Conservation (phyloP, 2,888 invertebrate genomes). For the Diarsia rubi region DNA sequence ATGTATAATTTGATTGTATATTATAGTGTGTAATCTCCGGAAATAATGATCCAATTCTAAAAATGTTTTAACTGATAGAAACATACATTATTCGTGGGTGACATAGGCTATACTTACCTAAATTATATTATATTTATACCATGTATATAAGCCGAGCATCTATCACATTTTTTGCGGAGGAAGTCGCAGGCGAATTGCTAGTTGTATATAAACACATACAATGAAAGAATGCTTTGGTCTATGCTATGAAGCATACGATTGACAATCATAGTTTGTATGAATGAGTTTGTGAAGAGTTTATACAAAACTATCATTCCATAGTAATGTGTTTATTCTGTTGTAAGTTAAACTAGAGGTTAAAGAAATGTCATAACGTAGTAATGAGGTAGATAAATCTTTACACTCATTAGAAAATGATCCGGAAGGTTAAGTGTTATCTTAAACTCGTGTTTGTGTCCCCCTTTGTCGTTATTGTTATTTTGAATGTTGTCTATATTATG, state of each 20-base stretch:
- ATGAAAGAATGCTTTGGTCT: neutral
- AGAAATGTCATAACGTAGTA: slow-evolving; percentile 21
- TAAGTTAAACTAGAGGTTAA: slow-evolving; percentile 11
- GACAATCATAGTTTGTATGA: neutral
- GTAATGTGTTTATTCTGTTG: slow-evolving; percentile 4
- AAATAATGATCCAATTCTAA: no score
- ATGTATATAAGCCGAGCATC: no score
- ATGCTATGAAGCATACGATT: neutral
- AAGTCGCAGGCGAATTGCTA: no score
- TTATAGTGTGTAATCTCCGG: no score
- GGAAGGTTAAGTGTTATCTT: slow-evolving; percentile 35
- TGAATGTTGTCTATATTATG: neutral
- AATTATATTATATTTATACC: no score
- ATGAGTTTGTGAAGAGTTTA: neutral
- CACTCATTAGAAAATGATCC: slow-evolving; percentile 32
- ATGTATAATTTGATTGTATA: no score
- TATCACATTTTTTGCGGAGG: no score
- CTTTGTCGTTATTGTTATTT: slow-evolving; percentile 6
- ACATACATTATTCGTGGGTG: no score
- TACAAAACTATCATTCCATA: neutral
- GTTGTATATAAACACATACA: neutral
- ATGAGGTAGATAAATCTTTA: slow-evolving; percentile 29
- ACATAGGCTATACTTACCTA: no score
- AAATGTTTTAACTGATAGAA: no score
- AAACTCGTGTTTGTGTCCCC: slow-evolving; percentile 24